Evolutionary conservation across 2,113 vertebrate genomes (phyloP), one percentile per base, ranked within the genome.

Genomic region (Megalops atlanticus): DNA sequence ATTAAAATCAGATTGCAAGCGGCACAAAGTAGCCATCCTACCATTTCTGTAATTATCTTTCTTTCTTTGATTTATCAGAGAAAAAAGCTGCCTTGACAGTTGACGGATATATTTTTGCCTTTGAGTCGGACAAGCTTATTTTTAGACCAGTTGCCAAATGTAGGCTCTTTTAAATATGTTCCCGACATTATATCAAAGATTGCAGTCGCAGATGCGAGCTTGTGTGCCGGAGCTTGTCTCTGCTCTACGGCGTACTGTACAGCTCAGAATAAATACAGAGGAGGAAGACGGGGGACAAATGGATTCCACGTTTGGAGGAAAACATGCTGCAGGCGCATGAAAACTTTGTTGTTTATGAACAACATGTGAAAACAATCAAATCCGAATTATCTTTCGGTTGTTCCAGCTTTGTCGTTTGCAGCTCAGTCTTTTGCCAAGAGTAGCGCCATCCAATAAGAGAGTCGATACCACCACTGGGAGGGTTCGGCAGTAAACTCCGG

Each of bases 321-420:
- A 93, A 92, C 90, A 85, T 80, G 84, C 90, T 88, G 82, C 82
- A 92, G 90, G 92, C 89, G 54, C 89, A 88, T 89, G 87, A 84
- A 85, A 86, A 86, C 92, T 92, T 94, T 94, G 92, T 92, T 94
- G 92, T 93, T 93, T 92, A 93, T 93, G 91, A 92, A 93, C 90
- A 92, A 93, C 93, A 94, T 87, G 90, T 94, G 93, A 93, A 92
- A 94, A 91, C 92, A 91, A 92, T 94, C 93, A 94, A 92, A 93
- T 90, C 80, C 81, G 89, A 94, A 94, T 94, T 92, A 94, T 94
- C 92, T 91, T 91, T 93, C 86, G 90, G 92, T 92, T 92, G 90
- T 91, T 93, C 85, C 88, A 91, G 90, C 91, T 90, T 91, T 85
- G 87, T 90, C 90, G 88, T 92, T 88, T 86, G 89, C 87, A 86